phyloP scores from a whole-genome alignment of 2,888 invertebrate species.

The Macrophya annulata region DNA sequence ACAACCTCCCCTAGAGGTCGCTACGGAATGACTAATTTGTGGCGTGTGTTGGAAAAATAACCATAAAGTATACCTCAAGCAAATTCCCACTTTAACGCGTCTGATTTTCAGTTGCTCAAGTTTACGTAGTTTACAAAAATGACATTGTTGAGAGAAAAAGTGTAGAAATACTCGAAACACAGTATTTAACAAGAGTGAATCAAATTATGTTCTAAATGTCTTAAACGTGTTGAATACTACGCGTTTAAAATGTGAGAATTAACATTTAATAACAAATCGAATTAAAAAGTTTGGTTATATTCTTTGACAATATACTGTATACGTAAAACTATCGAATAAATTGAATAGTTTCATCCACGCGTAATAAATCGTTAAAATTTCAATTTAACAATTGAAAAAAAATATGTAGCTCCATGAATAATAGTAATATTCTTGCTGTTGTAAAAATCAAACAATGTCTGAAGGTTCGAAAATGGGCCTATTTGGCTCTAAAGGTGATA shows the following conservation, averaged over 20 bases:
- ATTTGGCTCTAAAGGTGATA: conserved; percentile 72
- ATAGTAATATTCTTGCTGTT: conserved; percentile 18
- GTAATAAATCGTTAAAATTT: neutral
- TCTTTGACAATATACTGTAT: conserved; percentile 1
- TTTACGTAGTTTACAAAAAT: conserved; percentile 39
- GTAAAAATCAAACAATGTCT: conserved; percentile 69
- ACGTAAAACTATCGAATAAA: neutral
- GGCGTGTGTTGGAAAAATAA: conserved; percentile 43
- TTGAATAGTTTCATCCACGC: neutral
- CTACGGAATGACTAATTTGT: neutral
- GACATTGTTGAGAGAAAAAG: conserved; percentile 43
- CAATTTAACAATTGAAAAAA: neutral
- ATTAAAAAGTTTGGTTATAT: conserved; percentile 49
- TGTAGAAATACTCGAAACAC: neutral
- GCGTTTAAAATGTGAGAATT: conserved; percentile 22
- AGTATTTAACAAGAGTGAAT: neutral
- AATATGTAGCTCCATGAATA: conserved; percentile 7
- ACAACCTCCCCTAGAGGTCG: neutral
- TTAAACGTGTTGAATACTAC: neutral
- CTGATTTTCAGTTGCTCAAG: conserved; percentile 21
- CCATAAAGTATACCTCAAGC: neutral
- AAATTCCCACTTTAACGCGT: conserved; percentile 14
- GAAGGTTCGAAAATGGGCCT: conserved; percentile 73
- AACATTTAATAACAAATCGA: neutral
- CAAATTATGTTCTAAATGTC: neutral